Percentiles rank a stretch among this genome's conserved stretches.
These are phyloP conservation scores for Esox masquinongy DNA, from an alignment of 2,797 vertebrate species.

Conservation along the genomic window DNA sequence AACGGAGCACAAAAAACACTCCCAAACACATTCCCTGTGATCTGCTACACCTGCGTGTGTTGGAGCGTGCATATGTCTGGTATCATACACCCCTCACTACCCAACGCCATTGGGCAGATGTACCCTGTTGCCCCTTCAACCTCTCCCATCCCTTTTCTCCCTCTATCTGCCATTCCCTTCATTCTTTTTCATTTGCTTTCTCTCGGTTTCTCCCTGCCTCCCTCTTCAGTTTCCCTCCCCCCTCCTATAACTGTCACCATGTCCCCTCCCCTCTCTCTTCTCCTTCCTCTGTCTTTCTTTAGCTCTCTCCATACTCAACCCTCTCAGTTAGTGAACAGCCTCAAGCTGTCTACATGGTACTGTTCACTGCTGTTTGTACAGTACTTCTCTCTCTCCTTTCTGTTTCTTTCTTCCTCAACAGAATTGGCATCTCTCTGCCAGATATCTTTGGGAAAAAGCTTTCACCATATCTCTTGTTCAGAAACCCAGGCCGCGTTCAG, in stretches of 20 bases:
- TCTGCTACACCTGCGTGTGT: too few species aligned
- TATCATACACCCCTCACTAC: too few species aligned
- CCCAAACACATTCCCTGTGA: too few species aligned
- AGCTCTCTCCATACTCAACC: not conserved
- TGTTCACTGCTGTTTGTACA: slow-evolving; percentile 3
- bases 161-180: not conserved
- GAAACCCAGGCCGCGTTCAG: not conserved
- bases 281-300: not conserved
- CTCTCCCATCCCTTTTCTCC: not conserved
- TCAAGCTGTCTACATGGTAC: not conserved
- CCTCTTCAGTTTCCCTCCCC: not conserved
- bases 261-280: too few species aligned
- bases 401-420: not conserved
- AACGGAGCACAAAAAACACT: too few species aligned
- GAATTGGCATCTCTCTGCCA: not conserved
- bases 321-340: not conserved
- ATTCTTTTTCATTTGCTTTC: not conserved
- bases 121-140: too few species aligned
- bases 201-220: not conserved
- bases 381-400: not conserved
- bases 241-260: too few species aligned
- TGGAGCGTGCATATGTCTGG: too few species aligned
- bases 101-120: too few species aligned
- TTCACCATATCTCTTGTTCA: not conserved
- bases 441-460: not conserved